Conservation (phyloP, 1,140 invertebrate genomes). For the Sminthurinus signatus region DNA sequence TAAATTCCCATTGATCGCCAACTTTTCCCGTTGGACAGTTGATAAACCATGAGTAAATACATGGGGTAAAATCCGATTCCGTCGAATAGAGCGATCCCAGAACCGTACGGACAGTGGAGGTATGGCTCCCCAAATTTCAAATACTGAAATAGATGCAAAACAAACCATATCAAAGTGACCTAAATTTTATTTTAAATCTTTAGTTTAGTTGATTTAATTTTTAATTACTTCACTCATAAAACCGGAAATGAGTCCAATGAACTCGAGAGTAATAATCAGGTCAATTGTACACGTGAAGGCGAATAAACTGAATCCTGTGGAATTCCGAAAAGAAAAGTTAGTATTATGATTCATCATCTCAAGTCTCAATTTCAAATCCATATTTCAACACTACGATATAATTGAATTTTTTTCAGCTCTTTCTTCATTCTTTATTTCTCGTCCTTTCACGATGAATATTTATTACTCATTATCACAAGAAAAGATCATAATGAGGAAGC, state of each 20-base stretch:
- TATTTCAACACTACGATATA: neutral
- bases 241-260: constrained; percentile 24
- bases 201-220: no score
- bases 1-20: constrained; percentile 36
- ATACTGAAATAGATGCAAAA: no score
- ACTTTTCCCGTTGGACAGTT: constrained; percentile 30
- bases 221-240: no score
- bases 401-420: neutral
- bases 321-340: no score
- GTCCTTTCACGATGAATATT: neutral
- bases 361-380: neutral
- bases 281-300: constrained; percentile 37
- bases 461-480: neutral
- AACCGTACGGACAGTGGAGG: constrained; percentile 28
- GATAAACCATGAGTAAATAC: constrained; percentile 32
- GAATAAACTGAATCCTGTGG: no score
- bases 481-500: neutral
- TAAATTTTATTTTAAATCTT: no score
- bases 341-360: constrained; percentile 11
- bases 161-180: no score
- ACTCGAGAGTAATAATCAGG: constrained; percentile 36
- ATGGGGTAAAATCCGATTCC: constrained; percentile 36
- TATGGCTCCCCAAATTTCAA: constrained; percentile 39
- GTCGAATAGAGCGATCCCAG: constrained; percentile 38
- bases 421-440: neutral